Base-by-base conservation (phyloP, 2,888 invertebrate genomes). In the Cantharis lateralis region DNA sequence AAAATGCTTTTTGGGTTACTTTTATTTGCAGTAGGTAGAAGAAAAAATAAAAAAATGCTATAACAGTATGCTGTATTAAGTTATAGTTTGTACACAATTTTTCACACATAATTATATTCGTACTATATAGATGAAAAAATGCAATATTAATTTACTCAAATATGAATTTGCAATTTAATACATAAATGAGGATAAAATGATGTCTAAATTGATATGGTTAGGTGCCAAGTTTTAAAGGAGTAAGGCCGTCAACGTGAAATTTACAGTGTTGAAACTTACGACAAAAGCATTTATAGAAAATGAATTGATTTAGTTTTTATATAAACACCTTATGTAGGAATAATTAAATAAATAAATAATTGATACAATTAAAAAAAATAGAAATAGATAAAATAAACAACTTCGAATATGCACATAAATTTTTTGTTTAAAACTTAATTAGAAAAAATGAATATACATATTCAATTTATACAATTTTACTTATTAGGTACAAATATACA, bases 181-280 rank as follows among this genome's bases (percentile, higher is more conserved):
- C 70, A 81, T 74, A 76, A 79, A 80, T 74, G 76, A 77, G 74
- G 72, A 77, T 78, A 79, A 81, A 79, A 78, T 72, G 79, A 80
- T 75, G 76, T 81, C 64, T 79, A 78, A 79, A 68, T 81, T 83
- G 83, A 83, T 83, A 83, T 83, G 83, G 82, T 83, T 82, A 81
- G 79, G 81, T 82, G 81, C 80, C 79, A 80, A 78, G 78, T 78
- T 75, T 75, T 70, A 74, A 76, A 74, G 81, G 80, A 78, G 72
- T 82, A 82, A 81, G 82, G 82, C 81, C 81, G 81, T 82, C 79
- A 77, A 79, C 69, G 78, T 78, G 76, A 78, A 75, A 78, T 78
- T 75, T 78, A 78, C 76, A 78, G 68, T 73, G 77, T 75, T 78
- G 75, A 75, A 78, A 75, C 74, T 68, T 75, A 78, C 75, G 72